These are phyloP conservation scores for Gila orcuttii DNA, from an alignment of 2,113 vertebrate genomes.

Conservation along the genomic window DNA sequence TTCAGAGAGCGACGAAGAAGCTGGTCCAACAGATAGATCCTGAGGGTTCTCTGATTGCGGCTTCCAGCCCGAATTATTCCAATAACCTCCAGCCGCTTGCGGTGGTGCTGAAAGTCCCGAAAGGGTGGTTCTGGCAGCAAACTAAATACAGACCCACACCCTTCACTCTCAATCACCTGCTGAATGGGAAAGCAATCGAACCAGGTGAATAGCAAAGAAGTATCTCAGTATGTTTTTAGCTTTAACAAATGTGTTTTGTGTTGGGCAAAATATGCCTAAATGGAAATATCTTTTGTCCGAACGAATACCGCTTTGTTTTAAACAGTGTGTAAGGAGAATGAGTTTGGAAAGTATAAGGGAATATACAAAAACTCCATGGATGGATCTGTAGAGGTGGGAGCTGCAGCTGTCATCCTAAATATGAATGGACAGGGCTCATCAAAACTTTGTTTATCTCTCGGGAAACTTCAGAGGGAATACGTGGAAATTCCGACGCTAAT, in stretches of 20 bases:
- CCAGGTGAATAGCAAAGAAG: conserved; percentile 24
- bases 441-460: conserved; percentile 83
- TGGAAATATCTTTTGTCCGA: background rate
- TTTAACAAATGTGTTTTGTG: background rate
- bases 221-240: background rate
- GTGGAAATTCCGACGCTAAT: conserved; percentile 84
- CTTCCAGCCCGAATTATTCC: conserved; percentile 83
- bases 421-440: conserved; percentile 70
- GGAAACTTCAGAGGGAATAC: conserved; percentile 84
- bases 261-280: background rate
- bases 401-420: conserved; percentile 66
- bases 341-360: conserved; percentile 84
- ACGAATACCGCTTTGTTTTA: background rate
- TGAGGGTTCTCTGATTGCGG: conserved; percentile 83
- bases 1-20: conserved; percentile 87
- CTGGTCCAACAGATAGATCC: conserved; percentile 85
- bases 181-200: conserved; percentile 70
- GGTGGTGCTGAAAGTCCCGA: conserved; percentile 85
- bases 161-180: conserved; percentile 82
- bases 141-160: conserved; percentile 87
- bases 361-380: conserved; percentile 70
- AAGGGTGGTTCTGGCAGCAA: conserved; percentile 87
- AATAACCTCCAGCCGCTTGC: conserved; percentile 83
- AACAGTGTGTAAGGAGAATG: conserved; percentile 80
- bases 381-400: conserved; percentile 69